Conservation (phyloP, 2,113 vertebrate species). For the Rhegmatorhina hoffmannsi region DNA sequence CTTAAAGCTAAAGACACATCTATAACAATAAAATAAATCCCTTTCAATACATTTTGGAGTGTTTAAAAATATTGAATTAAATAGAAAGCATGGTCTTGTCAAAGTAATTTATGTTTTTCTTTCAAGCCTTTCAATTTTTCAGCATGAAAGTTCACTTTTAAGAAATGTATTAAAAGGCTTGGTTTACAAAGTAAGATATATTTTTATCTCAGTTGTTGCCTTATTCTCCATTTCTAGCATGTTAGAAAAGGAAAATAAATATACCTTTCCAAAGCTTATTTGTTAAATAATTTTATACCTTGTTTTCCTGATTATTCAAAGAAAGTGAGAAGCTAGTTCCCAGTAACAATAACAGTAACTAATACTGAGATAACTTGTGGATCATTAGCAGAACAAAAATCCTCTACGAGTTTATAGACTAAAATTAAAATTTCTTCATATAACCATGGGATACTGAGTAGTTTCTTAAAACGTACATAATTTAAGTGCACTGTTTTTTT, state of each 20-base stretch:
- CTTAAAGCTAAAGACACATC: not conserved
- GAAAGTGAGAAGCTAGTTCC: not conserved
- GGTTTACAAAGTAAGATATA: constrained; percentile 36
- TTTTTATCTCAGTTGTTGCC: constrained; percentile 63
- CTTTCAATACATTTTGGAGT: not conserved
- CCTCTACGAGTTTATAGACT: not conserved
- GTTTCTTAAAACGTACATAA: not conserved
- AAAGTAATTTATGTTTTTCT: constrained; percentile 23
- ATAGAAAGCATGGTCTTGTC: not conserved
- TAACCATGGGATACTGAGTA: not conserved
- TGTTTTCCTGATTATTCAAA: not conserved
- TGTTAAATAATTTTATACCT: not conserved
- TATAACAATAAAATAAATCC: not conserved
- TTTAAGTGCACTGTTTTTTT: not conserved
- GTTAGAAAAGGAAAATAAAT: constrained; percentile 47
- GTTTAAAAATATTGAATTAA: not conserved
- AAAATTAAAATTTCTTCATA: not conserved
- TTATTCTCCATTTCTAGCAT: constrained; percentile 56
- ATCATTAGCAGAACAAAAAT: not conserved
- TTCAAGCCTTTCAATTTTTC: constrained; percentile 31
- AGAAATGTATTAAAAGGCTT: not conserved
- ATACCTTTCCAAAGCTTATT: constrained; percentile 23
- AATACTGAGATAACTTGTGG: not conserved
- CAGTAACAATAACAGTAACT: not conserved
- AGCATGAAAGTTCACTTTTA: constrained; percentile 47